Base-by-base conservation (phyloP, 2,888 invertebrate species). In the Lissocephala sabroskyi region DNA sequence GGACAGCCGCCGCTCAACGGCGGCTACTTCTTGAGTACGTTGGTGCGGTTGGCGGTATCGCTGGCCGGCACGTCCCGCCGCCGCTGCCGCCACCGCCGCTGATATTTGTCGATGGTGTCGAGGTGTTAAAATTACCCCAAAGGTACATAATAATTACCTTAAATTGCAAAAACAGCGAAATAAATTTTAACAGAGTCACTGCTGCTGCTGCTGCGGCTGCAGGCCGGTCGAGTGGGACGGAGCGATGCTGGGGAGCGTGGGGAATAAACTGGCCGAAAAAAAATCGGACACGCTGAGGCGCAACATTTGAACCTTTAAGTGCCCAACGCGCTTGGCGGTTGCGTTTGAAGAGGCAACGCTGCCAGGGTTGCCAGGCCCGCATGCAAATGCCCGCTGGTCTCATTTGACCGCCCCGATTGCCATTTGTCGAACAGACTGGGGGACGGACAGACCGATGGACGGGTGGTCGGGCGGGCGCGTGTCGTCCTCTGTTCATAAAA, bases 101-200 rank as follows among this genome's bases (percentile, higher is more conserved):
- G 76, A 76, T 81, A 80, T 80, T 81, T 81, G 79, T 65, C 76
- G 80, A 77, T 78, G 82, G 77, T 79, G 79, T 81, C 76, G 83
- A 82, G 83, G 82, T 82, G 82, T 83, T 82, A 82, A 82, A 82
- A 82, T 82, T 82, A 83, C 83, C 82, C 83, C 80, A 78, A 76
- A 80, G 81, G 79, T 79, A 79, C 83, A 83, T 83, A 82, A 82
- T 82, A 82, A 82, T 82, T 82, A 82, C 81, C 81, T 77, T 80
- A 82, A 81, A 81, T 81, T 82, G 81, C 81, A 73, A 77, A 80
- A 80, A 80, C 79, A 79, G 73, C 71, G 76, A 80, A 80, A 79
- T 81, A 79, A 79, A 81, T 80, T 80, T 77, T 52, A 67, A 67
- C 56, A 49, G 58, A 59, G 62, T 52, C 63, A 60, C 52, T 41